Evolutionary conservation across 2,888 invertebrate genomes (phyloP), one percentile per base, ranked within the genome.

Genomic region (Physocephala rufipes): DNA sequence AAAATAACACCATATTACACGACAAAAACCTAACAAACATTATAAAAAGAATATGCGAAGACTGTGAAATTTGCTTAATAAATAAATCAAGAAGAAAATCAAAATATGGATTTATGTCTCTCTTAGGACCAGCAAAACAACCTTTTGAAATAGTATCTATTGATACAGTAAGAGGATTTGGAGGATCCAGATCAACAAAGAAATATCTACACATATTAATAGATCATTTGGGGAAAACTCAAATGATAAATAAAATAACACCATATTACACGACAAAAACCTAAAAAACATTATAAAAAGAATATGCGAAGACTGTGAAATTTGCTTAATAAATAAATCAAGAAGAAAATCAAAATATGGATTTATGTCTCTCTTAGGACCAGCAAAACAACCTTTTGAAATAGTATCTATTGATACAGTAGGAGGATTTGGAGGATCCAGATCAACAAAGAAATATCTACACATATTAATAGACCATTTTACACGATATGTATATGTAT

Each of bases 111-210:
- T n/a, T n/a, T n/a, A n/a, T n/a, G n/a, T n/a, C n/a, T n/a, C n/a
- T 73, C 16, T 61, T 76, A 24, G 75, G 75, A 24, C 74, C 76
- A 58, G 76, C 75, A n/a, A 73, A 43, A 70, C 64, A 51, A 53
- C 79, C 78, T 3, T 82, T 80, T 71, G 77, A 82, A 71, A 81
- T 82, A 49, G 71, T 79, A 13, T 81, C 79, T 0, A 79, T 79
- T 71, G 81, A 81, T 65, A 79, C 79, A 15, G 77, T 82, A 19
- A 80, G 81, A 26, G 79, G 80, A n/a, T 81, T 82, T 75, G 80
- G 79, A 21, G 78, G 81, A 30, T 76, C 75, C 51, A 64, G 80
- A 30, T 82, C 80, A 19, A 77, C 77, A 77, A 81, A 81, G 73
- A 80, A 78, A 77, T 80, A 79, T 64, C 59, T 81, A 26, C 82